Conservation (phyloP, 2,113 vertebrate species). For the Hippopotamus amphibius region DNA sequence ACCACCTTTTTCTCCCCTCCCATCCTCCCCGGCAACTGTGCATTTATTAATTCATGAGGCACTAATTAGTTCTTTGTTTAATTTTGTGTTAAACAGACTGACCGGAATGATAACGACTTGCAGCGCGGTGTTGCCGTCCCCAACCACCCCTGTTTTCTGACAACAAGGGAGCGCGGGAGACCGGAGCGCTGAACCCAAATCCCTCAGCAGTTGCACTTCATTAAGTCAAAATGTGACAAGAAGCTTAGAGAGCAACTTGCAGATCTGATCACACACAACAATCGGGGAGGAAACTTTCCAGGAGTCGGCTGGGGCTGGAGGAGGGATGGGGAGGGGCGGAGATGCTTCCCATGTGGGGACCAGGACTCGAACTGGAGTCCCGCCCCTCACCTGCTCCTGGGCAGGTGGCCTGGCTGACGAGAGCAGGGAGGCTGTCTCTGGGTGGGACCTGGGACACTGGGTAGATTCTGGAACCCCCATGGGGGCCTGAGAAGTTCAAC, state of each 20-base stretch:
- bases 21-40: slow-evolving; percentile 98
- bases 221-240: slow-evolving; percentile 99
- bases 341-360: rapidly evolving
- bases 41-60: slow-evolving; percentile 99
- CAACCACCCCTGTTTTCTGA: slow-evolving; percentile 99
- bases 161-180: slow-evolving; percentile 99
- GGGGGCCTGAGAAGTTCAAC: not conserved
- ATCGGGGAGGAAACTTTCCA: slow-evolving; percentile 97
- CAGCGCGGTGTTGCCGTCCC: slow-evolving; percentile 97
- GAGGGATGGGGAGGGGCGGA: not conserved
- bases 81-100: slow-evolving; percentile 99
- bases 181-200: slow-evolving; percentile 99
- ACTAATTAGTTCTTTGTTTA: slow-evolving; percentile 99
- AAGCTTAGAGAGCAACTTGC: slow-evolving; percentile 99
- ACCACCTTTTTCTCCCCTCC: slow-evolving; percentile 94
- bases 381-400: slow-evolving; percentile 68
- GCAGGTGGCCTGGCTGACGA: not conserved
- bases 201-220: slow-evolving; percentile 99
- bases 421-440: not conserved
- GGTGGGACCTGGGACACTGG: not conserved
- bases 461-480: not conserved
- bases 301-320: slow-evolving; percentile 67
- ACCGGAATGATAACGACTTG: slow-evolving; percentile 99
- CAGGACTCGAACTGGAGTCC: rapidly evolving
- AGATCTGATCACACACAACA: slow-evolving; percentile 99